Conservation (phyloP, 2,888 invertebrate genomes). For the Cremastobaeus sp. region DNA sequence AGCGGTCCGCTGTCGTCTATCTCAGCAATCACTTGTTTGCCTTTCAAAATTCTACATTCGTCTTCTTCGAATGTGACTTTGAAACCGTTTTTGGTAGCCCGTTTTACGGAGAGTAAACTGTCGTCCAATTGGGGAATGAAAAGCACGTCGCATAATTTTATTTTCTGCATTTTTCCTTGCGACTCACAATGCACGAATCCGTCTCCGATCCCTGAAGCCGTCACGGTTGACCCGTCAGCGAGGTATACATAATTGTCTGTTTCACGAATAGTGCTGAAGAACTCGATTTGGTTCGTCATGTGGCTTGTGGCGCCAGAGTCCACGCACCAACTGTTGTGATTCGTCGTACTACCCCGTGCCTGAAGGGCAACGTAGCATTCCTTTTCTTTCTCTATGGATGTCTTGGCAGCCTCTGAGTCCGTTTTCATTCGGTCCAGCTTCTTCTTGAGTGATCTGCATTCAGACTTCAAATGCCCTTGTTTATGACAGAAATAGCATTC, state of each 20-base stretch:
- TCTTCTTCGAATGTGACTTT: slow-evolving; percentile 47
- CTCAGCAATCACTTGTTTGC: slow-evolving; percentile 34
- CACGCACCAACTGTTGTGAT: slow-evolving; percentile 20
- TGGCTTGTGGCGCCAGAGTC: slow-evolving; percentile 40
- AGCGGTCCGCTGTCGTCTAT: slow-evolving; percentile 45
- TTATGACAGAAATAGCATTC: slow-evolving; percentile 38
- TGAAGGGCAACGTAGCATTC: neutral
- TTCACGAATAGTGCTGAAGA: slow-evolving; percentile 6
- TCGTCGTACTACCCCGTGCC: neutral
- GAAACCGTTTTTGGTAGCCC: slow-evolving; percentile 43
- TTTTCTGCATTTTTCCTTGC: slow-evolving; percentile 6
- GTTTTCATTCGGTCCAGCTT: no score
- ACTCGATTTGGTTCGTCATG: slow-evolving; percentile 21
- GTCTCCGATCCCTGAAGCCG: slow-evolving; percentile 21
- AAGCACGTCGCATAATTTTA: slow-evolving; percentile 56
- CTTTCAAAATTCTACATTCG: slow-evolving; percentile 38
- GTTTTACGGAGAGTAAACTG: slow-evolving; percentile 60
- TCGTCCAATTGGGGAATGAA: slow-evolving; percentile 58
- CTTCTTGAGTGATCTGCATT: slow-evolving; percentile 14
- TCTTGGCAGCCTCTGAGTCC: no score
- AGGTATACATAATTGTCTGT: slow-evolving; percentile 7
- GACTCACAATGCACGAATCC: neutral
- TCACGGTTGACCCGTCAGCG: slow-evolving; percentile 20
- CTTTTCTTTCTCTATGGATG: no score
- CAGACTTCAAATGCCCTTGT: slow-evolving; percentile 14